Base-by-base conservation (phyloP, 2,113 vertebrate species). In the Psilopsiagon aymara region DNA sequence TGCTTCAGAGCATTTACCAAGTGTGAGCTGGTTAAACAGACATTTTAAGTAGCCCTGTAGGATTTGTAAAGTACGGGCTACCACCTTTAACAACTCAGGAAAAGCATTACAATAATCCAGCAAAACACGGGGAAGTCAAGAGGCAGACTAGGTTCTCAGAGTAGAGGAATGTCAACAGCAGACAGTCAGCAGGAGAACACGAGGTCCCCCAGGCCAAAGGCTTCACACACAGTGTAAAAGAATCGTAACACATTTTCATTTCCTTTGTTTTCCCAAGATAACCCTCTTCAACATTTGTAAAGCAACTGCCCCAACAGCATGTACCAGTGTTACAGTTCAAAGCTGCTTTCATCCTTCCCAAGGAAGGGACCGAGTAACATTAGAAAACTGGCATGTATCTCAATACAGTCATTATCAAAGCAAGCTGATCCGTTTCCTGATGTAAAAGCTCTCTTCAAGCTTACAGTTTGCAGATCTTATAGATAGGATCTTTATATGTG, bases 61-160 rank as follows among this genome's bases (percentile, higher is more conserved):
- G 89, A 92, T 86, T 75, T 84, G 43, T 51, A n/a, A 94, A 92
- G 64, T 78, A 81, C 20, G 79, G n/a, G 71, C 68, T 91, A 60
- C 60, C 81, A 59, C 44, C 83, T 81, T 49, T 37, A 91, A 82
- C 43, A 79, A 68, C 74, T 82, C 77, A 19, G 66, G 83, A 73
- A 75, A 87, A 94, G 41, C 74, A 89, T 62, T 46, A 55, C 70
- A 86, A 94, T 73, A 29, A 91, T 64, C 66, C 41, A 64, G 66
- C 60, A 91, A 82, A 93, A 77, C 94, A 94, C 24, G 28, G 84
- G 46, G 91, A 95, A 89, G 81, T 76, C 69, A 81, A 76, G 31
- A 86, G 53, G 49, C 81, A 86, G 75, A 18, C 44, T 23, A 31
- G 66, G n/a, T 44, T 91, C 81, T 91, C 77, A 79, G 66, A 64